Conservation (phyloP, 1,140 invertebrate species). For the Drosophila pseudoobscura region DNA sequence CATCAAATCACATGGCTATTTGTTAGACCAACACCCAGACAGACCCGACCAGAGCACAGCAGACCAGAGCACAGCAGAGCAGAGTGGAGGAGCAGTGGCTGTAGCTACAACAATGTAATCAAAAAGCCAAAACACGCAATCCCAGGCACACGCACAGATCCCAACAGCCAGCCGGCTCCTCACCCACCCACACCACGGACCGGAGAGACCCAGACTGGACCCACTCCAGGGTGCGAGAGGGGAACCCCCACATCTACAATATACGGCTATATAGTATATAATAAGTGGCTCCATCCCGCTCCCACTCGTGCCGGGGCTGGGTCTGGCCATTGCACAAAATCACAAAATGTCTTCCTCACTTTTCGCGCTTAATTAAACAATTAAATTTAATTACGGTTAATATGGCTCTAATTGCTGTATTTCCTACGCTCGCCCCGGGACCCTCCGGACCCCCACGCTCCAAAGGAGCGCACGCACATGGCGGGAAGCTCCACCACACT, state of each 20-base stretch:
- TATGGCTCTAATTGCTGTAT: conserved; percentile 83
- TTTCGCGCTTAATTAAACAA: conserved; percentile 83
- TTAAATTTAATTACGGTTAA: conserved; percentile 84
- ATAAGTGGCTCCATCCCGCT: conserved; percentile 23
- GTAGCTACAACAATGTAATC: conserved; percentile 43
- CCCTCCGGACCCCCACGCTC: conserved; percentile 23
- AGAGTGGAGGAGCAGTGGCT: conserved; percentile 4
- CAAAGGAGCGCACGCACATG: conserved; percentile 62
- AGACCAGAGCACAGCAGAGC: conserved; percentile 7
- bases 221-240: not conserved
- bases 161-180: conserved; percentile 43
- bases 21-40: conserved; percentile 67
- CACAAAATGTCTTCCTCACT: conserved; percentile 81
- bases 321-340: conserved; percentile 56
- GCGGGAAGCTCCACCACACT: conserved; percentile 16
- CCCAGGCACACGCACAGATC: conserved; percentile 54
- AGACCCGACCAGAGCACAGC: conserved; percentile 3
- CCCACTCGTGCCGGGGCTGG: conserved; percentile 3
- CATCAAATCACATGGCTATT: conserved; percentile 80
- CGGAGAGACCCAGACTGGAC: conserved; percentile 3
- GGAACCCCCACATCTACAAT: conserved; percentile 4
- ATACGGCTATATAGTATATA: conserved; percentile 38
- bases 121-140: conserved; percentile 56
- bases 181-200: conserved; percentile 18
- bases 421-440: conserved; percentile 65